Percentiles rank a stretch among this genome's conserved stretches.
phyloP scores from a whole-genome alignment of 2,797 vertebrate genomes.

The Malacoctenus gilli region DNA sequence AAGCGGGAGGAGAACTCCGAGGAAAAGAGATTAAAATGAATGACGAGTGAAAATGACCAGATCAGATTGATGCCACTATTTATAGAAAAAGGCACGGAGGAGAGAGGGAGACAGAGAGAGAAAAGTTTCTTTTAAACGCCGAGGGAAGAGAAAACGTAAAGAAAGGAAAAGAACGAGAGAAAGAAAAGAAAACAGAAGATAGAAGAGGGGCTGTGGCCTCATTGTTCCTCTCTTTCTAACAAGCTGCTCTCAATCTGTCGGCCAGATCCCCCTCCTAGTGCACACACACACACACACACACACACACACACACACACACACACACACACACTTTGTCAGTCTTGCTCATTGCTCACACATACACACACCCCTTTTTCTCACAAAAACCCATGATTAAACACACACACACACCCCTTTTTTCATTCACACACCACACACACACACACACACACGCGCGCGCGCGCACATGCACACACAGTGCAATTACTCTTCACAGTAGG shows the following conservation, averaged over 20 bases:
- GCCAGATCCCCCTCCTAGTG: slow-evolving; percentile 76
- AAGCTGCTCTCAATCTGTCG: slow-evolving; percentile 83
- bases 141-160: slow-evolving; percentile 2
- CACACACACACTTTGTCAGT: slow-evolving; percentile 12
- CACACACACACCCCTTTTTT: slow-evolving; percentile 26
- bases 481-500: slow-evolving; percentile 73
- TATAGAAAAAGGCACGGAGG: slow-evolving; percentile 18
- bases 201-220: slow-evolving; percentile 67
- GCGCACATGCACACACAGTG: slow-evolving; percentile 36
- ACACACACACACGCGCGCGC: slow-evolving; percentile 35
- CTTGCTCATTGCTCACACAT: slow-evolving; percentile 16
- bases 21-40: slow-evolving; percentile 4
- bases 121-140: neutral
- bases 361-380: slow-evolving; percentile 24
- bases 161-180: slow-evolving; percentile 6
- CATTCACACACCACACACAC: slow-evolving; percentile 15
- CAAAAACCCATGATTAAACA: slow-evolving; percentile 50
- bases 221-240: slow-evolving; percentile 82
- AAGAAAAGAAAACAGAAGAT: slow-evolving; percentile 40
- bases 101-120: neutral
- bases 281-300: slow-evolving; percentile 51
- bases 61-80: slow-evolving; percentile 18
- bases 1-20: slow-evolving; percentile 9
- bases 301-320: slow-evolving; percentile 27
- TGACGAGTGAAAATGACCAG: slow-evolving; percentile 14